These are phyloP conservation scores for Criorhina ranunculi DNA, from an alignment of 2,888 invertebrate species.

Conservation along the genomic window DNA sequence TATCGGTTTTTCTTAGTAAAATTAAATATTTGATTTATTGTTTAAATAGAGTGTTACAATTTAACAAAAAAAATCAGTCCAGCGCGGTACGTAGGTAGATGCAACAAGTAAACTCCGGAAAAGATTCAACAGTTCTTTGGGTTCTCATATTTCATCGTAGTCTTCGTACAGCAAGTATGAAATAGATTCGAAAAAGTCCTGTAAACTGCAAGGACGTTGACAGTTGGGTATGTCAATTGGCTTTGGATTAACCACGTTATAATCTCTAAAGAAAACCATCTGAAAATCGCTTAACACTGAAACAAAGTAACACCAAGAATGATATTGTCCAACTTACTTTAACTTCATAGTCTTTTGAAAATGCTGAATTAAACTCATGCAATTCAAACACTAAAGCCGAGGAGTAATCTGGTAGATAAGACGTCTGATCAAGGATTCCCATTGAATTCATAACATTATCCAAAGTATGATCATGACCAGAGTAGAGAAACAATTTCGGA, in stretches of 20 bases:
- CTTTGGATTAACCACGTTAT: slow-evolving; percentile 86
- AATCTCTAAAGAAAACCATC: slow-evolving; percentile 88
- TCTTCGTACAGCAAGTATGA: slow-evolving; percentile 87
- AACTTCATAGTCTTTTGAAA: too few species aligned
- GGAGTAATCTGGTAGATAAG: too few species aligned
- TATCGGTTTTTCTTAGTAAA: background rate
- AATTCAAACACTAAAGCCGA: too few species aligned
- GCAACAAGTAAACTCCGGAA: background rate
- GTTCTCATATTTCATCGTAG: slow-evolving; percentile 89
- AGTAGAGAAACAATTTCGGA: background rate
- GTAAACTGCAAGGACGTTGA: slow-evolving; percentile 87
- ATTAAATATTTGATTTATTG: slow-evolving; percentile 12
- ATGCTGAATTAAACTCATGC: too few species aligned
- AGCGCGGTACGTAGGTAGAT: too few species aligned
- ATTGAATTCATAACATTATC: too few species aligned
- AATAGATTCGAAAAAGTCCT: slow-evolving; percentile 86
- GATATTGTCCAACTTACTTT: too few species aligned
- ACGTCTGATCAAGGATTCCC: too few species aligned
- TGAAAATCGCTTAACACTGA: slow-evolving; percentile 81
- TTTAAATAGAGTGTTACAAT: slow-evolving; percentile 7
- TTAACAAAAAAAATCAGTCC: background rate
- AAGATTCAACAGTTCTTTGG: slow-evolving; percentile 69
- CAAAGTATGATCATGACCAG: background rate
- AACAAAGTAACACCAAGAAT: too few species aligned
- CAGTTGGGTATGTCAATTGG: slow-evolving; percentile 88